Conservation (phyloP, 2,888 invertebrate genomes). For the Helobdella robusta region DNA sequence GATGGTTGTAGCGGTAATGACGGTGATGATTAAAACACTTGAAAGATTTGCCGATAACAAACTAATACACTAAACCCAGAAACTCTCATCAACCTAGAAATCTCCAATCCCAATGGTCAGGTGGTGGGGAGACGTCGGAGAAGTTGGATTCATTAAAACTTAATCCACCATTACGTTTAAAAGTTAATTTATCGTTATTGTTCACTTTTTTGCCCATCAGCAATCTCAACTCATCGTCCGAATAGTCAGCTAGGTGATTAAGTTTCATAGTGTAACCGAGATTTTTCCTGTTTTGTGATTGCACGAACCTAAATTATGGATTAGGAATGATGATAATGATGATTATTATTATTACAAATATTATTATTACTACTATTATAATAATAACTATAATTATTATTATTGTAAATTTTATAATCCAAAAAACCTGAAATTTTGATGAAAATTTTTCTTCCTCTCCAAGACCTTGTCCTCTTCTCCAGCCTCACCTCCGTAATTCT, state of each 20-base stretch:
- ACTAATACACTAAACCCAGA: neutral
- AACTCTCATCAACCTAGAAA: conserved; percentile 55
- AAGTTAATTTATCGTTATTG: conserved; percentile 43
- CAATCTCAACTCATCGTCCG: conserved; percentile 61
- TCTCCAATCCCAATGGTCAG: conserved; percentile 78
- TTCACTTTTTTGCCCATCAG: conserved; percentile 41
- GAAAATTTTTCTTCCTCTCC: conserved; percentile 67
- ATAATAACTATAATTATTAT: neutral
- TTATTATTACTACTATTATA: neutral
- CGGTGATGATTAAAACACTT: neutral
- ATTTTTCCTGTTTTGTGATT: conserved; percentile 69
- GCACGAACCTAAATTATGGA: conserved; percentile 58
- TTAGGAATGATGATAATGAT: neutral
- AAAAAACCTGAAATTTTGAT: conserved; percentile 66
- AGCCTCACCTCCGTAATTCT: conserved; percentile 57
- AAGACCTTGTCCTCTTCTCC: too few relatives aligned
- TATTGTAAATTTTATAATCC: too few relatives aligned
- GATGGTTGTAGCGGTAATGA: neutral
- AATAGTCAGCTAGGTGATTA: conserved; percentile 78
- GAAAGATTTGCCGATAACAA: neutral
- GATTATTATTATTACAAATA: too few relatives aligned
- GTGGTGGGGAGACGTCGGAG: conserved; percentile 53
- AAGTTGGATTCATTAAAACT: conserved; percentile 59
- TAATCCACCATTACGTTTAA: conserved; percentile 61
- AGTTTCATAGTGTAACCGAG: conserved; percentile 65